Evolutionary conservation across 2,113 vertebrate species (phyloP), one percentile per base, ranked within the genome.

Genomic region (Naja naja): DNA sequence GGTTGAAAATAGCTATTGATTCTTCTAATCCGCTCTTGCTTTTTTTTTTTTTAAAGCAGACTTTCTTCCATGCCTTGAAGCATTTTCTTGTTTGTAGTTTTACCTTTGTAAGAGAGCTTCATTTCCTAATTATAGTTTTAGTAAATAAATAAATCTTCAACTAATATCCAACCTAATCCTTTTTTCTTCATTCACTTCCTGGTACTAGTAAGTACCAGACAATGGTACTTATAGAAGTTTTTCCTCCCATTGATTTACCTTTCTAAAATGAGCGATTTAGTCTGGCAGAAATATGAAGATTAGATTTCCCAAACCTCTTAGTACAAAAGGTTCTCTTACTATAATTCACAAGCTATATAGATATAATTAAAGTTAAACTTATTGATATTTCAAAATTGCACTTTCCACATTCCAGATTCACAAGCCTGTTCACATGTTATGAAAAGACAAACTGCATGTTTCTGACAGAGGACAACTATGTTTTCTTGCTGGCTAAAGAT

Each of bases 101-200:
- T 90, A 89, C 93, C 92, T 95, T 95, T 96, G 93, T 96, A 93
- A 89, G 89, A 93, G n/a, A 94, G 94, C 93, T 94, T 92, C 95
- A 94, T 94, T 93, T 86, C 49, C 5, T 95, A 93, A 95, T 96
- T 95, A 94, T 39, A 25, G 52, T 95, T 96, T 45, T n/a, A 91
- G 90, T 94, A 86, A 96, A 92, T 56, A 89, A 89, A 27, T 89
- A 89, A 89, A 89, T 39, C n/a, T 89, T 93, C 93, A 69, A 69
- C 90, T 94, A 95, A 95, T 94, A 20, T 88, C 49, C 89, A 96
- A 1, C 39, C 4, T 93, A 94, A 96, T 89, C 27, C 55, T 93
- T 95, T n/a, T 93, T 92, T 89, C 64, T 69, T 94, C 69, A 53
- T 95, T 95, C 53, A 93, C 92, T 87, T 93, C 91, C 94, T 64